These are phyloP conservation scores for Catharus minimus DNA, from an alignment of 2,113 vertebrate genomes.

Conservation along the genomic window DNA sequence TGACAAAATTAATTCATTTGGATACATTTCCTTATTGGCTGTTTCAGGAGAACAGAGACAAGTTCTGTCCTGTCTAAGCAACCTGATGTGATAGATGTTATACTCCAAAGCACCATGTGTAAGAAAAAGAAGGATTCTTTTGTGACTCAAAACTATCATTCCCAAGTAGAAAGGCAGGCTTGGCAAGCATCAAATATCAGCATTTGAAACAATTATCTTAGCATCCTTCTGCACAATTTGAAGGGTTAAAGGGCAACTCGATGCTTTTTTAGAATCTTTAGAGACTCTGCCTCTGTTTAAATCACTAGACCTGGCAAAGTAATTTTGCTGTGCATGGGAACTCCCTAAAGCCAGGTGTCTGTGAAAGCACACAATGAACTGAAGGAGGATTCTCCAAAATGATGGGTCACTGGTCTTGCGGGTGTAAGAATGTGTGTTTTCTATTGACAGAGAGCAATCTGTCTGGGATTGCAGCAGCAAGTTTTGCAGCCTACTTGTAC, in stretches of 20 bases:
- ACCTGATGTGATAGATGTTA: neutral
- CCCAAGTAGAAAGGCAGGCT: neutral
- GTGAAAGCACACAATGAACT: neutral
- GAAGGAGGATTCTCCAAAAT: neutral
- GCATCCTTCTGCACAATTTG: neutral
- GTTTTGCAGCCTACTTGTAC: neutral
- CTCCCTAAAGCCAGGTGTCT: neutral
- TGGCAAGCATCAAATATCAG: neutral
- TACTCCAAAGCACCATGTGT: accelerated
- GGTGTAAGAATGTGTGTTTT: neutral
- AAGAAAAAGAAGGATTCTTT: neutral
- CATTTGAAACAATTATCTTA: neutral
- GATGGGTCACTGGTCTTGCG: neutral
- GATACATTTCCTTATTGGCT: neutral
- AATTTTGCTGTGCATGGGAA: neutral
- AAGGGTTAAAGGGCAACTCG: neutral
- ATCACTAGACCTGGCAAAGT: neutral
- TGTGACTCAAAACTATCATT: neutral
- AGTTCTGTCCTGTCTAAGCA: neutral
- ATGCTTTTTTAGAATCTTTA: neutral
- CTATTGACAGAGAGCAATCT: neutral
- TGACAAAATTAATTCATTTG: neutral
- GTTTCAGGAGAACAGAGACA: neutral
- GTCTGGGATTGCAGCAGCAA: neutral
- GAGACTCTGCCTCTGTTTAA: neutral